These are phyloP conservation scores for Onychostoma macrolepis DNA, from an alignment of 2,113 vertebrate genomes.

Conservation along the genomic window DNA sequence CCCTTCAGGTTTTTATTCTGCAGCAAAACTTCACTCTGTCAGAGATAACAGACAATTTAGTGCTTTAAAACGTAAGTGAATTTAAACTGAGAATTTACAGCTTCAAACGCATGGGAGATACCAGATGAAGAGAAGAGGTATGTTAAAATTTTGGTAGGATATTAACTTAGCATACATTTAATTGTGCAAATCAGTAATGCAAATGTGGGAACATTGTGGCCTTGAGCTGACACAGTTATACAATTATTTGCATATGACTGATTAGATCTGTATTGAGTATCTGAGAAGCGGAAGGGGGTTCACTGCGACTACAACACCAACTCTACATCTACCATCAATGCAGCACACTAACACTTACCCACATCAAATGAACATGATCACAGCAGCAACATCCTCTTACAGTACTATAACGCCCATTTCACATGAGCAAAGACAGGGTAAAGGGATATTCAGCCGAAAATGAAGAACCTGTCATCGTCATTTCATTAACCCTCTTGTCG, in stretches of 20 bases:
- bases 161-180: background rate
- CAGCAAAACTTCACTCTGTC: background rate
- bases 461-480: background rate
- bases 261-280: background rate
- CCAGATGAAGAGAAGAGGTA: conserved; percentile 1
- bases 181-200: conserved; percentile 15
- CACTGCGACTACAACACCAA: background rate
- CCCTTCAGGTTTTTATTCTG: background rate
- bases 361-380: background rate
- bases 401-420: conserved; percentile 13
- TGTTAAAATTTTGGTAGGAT: conserved; percentile 10
- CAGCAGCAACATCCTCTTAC: conserved; percentile 30
- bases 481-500: background rate
- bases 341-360: background rate
- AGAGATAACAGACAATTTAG: background rate
- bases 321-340: background rate
- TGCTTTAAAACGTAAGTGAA: background rate
- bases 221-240: conserved; percentile 12
- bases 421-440: conserved; percentile 14
- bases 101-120: background rate
- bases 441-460: background rate
- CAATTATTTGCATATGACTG: conserved; percentile 6
- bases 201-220: background rate
- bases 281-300: background rate
- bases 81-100: background rate